Evolutionary conservation across 2,797 vertebrate genomes (phyloP), one percentile per base, ranked within the genome.

Genomic region (Setipinna tenuifilis): DNA sequence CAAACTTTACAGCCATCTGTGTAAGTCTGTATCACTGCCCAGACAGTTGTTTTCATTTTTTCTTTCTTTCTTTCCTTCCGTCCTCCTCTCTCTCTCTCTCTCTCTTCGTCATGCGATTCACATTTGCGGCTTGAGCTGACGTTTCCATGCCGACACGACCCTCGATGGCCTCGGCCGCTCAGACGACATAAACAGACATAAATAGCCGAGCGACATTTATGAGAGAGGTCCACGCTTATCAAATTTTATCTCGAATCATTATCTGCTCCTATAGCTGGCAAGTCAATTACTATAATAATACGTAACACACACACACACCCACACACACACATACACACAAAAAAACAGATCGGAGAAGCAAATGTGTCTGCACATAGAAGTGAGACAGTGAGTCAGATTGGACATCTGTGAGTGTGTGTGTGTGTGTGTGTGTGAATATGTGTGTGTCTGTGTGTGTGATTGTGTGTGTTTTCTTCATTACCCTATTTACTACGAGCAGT

Each of bases 1-100:
- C 23, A 80, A 83, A 41, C 54, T 81, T 65, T 83, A 68, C 68
- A 21, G 35, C 25, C 25, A 65, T 65, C 62, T 65, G 62, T 65
- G 23, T 28, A 65, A 65, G 62, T 31, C 71, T n/a, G n/a, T 58
- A n/a, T 11, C 71, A 65, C 62, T 65, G 62, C 62, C 61, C 62
- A 65, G 23, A 25, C 62, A 28, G 10, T 28, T 14, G 25, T 28
- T 10, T 65, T 28, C 12, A 12, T 65, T 65, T 23, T 62, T 62
- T 62, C 6, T 62, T n/a, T n/a, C 23, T 11, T 2, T 12, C 23
- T 65, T 28, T 11, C 62, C 11, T 12, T 25, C 28, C 62, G 0
- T 25, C 62, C 61, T 65, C 61, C 35, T 41, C 35, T 41, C 35
- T 41, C 35, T 41, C 5, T 41, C 2, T 65, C 61, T 23, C 2